Evolutionary conservation across 2,797 vertebrate species (phyloP).

Genomic region (Merluccius polli): DNA sequence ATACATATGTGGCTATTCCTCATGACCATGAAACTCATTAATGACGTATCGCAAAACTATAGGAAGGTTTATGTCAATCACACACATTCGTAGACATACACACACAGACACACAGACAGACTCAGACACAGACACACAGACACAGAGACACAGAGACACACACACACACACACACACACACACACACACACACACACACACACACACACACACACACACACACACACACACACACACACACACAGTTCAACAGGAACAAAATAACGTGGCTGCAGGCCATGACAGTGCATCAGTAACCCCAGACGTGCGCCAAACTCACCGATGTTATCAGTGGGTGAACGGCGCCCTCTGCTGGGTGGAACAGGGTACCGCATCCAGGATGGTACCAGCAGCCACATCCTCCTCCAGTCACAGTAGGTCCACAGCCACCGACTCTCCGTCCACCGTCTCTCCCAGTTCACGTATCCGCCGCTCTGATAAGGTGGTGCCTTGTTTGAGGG

Average conservation of each 20-base stretch:
- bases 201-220: slow-evolving; percentile 1
- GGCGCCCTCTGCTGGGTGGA: slow-evolving; percentile 55
- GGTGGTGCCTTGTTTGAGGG: not conserved
- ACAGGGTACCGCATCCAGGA: slow-evolving; percentile 37
- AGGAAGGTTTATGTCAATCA: not conserved
- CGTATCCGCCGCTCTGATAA: not conserved
- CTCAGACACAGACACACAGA: not conserved
- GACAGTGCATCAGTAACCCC: not conserved
- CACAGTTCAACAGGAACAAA: not conserved
- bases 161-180: not conserved
- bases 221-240: not conserved
- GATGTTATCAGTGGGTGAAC: slow-evolving; percentile 34
- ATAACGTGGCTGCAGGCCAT: not conserved
- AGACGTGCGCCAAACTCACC: slow-evolving; percentile 50
- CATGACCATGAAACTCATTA: no score
- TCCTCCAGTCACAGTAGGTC: slow-evolving; percentile 55
- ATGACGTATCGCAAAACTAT: not conserved
- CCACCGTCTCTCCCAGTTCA: not conserved
- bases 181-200: not conserved
- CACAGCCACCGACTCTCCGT: not conserved
- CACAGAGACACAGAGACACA: not conserved
- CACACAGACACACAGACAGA: not conserved
- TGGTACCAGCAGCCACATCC: slow-evolving; percentile 43
- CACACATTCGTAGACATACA: not conserved
- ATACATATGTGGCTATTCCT: not conserved